Evolutionary conservation across 2,113 vertebrate species (phyloP).

Genomic region (Corydoras sp.): DNA sequence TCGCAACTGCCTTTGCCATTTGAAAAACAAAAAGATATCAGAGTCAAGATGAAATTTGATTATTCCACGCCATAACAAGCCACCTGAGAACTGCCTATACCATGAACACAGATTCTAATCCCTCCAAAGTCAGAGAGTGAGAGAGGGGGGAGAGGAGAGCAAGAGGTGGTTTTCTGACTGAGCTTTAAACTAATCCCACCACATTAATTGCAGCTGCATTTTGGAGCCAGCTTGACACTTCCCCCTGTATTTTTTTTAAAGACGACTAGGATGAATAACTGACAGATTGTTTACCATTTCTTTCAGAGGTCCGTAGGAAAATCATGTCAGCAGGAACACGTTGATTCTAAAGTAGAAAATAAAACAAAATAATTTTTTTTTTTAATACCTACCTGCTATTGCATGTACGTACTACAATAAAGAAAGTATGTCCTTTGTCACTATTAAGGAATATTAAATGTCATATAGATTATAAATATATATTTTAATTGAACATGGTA

Average conservation of each 20-base stretch:
- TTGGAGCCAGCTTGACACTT: neutral
- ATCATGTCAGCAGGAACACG: conserved; percentile 98
- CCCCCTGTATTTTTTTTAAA: conserved; percentile 47
- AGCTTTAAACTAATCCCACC: conserved; percentile 14
- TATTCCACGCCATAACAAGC: conserved; percentile 20
- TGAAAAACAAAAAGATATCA: conserved; percentile 60
- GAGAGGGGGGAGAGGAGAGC: too few species aligned
- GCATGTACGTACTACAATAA: neutral
- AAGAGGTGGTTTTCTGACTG: neutral
- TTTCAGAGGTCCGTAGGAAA: conserved; percentile 97
- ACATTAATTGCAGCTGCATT: conserved; percentile 6
- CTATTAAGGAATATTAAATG: too few species aligned
- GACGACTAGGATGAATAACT: conserved; percentile 65
- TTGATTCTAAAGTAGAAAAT: conserved; percentile 76
- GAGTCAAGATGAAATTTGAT: conserved; percentile 39
- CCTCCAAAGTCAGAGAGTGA: too few species aligned
- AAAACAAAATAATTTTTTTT: conserved; percentile 10
- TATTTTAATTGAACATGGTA: too few species aligned
- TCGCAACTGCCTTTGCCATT: conserved; percentile 57
- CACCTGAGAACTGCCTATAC: too few species aligned
- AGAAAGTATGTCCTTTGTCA: too few species aligned
- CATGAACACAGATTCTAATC: too few species aligned
- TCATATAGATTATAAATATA: too few species aligned
- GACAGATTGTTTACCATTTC: conserved; percentile 91
- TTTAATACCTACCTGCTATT: neutral